Conservation (phyloP, 2,888 invertebrate genomes). For the Noctua comes region DNA sequence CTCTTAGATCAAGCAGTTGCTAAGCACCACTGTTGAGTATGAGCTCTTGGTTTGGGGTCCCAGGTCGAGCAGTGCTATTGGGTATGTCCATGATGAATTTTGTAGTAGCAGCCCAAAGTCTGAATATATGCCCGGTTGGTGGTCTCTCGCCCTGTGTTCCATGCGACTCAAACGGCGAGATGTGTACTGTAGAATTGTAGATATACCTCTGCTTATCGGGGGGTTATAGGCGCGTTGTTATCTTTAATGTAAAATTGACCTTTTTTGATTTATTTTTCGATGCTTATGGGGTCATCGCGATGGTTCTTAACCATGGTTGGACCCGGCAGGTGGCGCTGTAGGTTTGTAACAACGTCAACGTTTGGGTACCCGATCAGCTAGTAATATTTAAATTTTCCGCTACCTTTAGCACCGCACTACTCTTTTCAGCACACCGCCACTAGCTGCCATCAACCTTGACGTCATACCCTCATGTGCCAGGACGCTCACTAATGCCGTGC, state of each 20-base stretch:
- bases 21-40: neutral
- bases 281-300: neutral
- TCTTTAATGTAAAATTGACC: neutral
- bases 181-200: neutral
- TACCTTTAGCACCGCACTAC: constrained; percentile 6
- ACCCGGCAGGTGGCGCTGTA: neutral
- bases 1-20: neutral
- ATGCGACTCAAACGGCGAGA: neutral
- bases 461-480: constrained; percentile 44
- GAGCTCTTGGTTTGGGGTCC: neutral
- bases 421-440: neutral
- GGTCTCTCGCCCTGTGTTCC: neutral
- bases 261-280: neutral
- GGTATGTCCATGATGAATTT: neutral
- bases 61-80: neutral
- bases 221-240: neutral
- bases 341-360: neutral
- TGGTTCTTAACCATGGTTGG: neutral
- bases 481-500: constrained; percentile 26
- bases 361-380: neutral
- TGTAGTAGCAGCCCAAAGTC: neutral
- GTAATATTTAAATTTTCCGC: constrained; percentile 17
- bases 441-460: constrained; percentile 30
- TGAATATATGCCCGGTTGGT: neutral
- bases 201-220: neutral